These are phyloP conservation scores for Himalopsyche anomala DNA, from an alignment of 2,888 invertebrate genomes.

Conservation along the genomic window DNA sequence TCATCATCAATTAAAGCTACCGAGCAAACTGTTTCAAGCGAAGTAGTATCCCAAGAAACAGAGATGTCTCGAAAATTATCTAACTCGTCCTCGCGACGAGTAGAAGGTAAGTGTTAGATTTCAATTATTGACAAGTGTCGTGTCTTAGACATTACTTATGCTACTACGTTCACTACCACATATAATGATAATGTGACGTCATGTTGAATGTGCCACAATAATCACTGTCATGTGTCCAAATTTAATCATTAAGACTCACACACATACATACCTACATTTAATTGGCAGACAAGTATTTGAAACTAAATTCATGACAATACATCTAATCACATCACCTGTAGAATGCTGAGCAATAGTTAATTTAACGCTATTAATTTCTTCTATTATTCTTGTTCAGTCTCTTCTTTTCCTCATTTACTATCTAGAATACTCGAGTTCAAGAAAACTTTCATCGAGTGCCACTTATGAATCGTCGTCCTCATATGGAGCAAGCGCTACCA, in stretches of 20 bases:
- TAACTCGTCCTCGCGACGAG: slow-evolving; percentile 79
- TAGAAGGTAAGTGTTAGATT: slow-evolving; percentile 75
- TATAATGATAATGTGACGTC: slow-evolving; percentile 26
- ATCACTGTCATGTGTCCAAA: slow-evolving; percentile 50
- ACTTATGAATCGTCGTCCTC: slow-evolving; percentile 67
- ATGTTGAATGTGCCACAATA: slow-evolving; percentile 37
- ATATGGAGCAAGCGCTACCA: slow-evolving; percentile 59
- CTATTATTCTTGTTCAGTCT: slow-evolving; percentile 52
- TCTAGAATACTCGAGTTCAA: slow-evolving; percentile 70
- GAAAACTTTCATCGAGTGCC: slow-evolving; percentile 66
- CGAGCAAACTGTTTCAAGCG: slow-evolving; percentile 74
- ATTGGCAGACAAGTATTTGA: slow-evolving; percentile 46
- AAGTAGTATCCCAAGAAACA: slow-evolving; percentile 70
- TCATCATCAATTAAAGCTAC: slow-evolving; percentile 66
- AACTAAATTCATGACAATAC: slow-evolving; percentile 57
- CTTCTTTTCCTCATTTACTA: slow-evolving; percentile 56
- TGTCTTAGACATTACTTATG: not conserved
- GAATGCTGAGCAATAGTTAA: slow-evolving; percentile 52
- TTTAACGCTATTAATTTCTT: slow-evolving; percentile 61
- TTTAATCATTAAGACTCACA: slow-evolving; percentile 50
- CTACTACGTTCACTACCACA: slow-evolving; percentile 12
- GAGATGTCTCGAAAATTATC: slow-evolving; percentile 78
- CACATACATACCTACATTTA: slow-evolving; percentile 47
- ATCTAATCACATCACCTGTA: slow-evolving; percentile 58
- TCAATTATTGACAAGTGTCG: not conserved